A percentile compares a stretch with the other conserved stretches of the same genome.
phyloP scores from a whole-genome alignment of 2,113 vertebrate genomes.

The Microcebus ravelobensis region DNA sequence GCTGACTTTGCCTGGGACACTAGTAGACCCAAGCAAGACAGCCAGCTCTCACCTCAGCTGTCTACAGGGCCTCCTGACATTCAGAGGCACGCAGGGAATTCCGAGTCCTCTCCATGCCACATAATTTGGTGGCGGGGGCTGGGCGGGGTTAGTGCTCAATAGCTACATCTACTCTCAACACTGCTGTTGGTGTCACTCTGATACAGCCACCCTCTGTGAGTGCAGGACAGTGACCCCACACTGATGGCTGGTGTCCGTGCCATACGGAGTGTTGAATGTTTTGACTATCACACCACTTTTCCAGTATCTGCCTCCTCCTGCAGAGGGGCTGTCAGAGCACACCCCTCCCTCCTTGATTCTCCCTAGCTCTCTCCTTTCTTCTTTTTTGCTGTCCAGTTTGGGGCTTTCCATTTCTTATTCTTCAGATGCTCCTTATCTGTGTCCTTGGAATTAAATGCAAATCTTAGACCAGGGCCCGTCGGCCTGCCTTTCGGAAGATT shows the following conservation, averaged over 20 bases:
- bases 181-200: background rate
- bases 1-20: background rate
- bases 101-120: background rate
- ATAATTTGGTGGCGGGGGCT: fast-evolving
- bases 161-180: background rate
- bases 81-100: background rate
- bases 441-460: background rate
- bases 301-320: background rate
- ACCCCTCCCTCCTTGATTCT: fast-evolving
- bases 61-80: background rate
- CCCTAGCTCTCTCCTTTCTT: background rate
- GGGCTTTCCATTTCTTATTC: background rate
- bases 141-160: fast-evolving
- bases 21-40: too few relatives aligned
- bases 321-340: background rate
- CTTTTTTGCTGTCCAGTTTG: background rate
- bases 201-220: too few relatives aligned
- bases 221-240: fast-evolving
- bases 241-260: fast-evolving
- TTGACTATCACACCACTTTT: background rate
- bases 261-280: too few relatives aligned
- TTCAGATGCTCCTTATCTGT: background rate
- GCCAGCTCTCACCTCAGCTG: background rate
- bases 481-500: background rate
- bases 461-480: background rate